phyloP scores from a whole-genome alignment of 2,797 vertebrate genomes.

The Argya squamiceps region DNA sequence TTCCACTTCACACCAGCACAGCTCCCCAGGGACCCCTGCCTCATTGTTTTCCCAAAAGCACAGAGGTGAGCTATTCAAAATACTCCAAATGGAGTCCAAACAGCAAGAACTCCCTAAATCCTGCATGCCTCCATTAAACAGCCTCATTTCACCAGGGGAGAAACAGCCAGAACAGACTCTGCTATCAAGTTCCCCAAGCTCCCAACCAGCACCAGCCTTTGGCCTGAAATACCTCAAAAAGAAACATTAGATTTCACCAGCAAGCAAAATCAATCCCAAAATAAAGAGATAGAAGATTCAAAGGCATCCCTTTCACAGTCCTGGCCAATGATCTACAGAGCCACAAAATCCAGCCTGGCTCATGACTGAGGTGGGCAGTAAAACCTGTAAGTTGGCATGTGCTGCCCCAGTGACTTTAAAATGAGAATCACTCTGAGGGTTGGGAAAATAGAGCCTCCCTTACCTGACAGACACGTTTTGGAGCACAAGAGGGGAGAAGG shows the following conservation, averaged over 20 bases:
- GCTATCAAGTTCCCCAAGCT: not conserved
- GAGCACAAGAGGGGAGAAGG: not conserved
- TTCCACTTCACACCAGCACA: not conserved
- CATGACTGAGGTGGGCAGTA: rapidly evolving
- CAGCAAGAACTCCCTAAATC: not conserved
- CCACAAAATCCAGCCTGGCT: not conserved
- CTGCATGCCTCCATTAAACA: not conserved
- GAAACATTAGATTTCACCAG: not conserved
- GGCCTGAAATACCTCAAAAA: not conserved
- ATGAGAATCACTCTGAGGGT: not conserved
- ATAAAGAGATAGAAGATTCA: not conserved
- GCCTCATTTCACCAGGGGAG: not conserved
- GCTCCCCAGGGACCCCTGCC: not conserved
- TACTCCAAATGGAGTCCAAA: not conserved
- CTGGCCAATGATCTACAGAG: not conserved
- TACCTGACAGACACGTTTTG: not conserved
- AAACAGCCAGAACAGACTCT: not conserved
- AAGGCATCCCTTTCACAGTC: not conserved
- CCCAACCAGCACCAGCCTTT: not conserved
- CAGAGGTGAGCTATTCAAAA: not conserved
- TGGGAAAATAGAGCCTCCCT: not conserved
- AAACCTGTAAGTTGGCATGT: not conserved
- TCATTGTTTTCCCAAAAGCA: not conserved
- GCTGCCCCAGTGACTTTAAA: not conserved
- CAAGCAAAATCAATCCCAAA: not conserved